Conservation (phyloP, 2,888 invertebrate species). For the Oxyteleia sp. region DNA sequence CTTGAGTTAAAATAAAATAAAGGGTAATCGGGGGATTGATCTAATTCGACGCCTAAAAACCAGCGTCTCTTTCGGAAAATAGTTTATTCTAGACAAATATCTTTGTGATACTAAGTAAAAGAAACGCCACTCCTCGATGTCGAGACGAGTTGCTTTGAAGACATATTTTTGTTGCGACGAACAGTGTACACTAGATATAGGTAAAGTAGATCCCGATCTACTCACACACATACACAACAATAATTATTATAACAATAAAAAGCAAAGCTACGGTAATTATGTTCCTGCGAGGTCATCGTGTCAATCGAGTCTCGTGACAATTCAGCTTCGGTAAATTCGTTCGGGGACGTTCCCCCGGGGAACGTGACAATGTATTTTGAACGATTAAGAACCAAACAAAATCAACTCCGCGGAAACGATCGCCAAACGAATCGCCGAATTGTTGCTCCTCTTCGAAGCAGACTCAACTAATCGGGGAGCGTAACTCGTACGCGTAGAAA, state of each 20-base stretch:
- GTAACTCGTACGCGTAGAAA: conserved; percentile 64
- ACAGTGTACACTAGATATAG: conserved; percentile 51
- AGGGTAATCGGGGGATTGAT: neutral
- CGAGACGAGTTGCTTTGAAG: conserved; percentile 76
- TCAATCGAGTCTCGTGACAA: conserved; percentile 58
- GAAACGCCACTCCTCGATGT: conserved; percentile 79
- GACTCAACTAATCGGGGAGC: conserved; percentile 67
- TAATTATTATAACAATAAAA: conserved; percentile 59
- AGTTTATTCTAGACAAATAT: conserved; percentile 80
- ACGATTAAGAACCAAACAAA: too few species aligned
- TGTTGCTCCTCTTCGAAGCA: conserved; percentile 64
- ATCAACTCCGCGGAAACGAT: too few species aligned
- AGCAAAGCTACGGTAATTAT: conserved; percentile 72
- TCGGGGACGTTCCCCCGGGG: too few species aligned
- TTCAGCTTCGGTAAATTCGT: conserved; percentile 28
- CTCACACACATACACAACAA: conserved; percentile 27
- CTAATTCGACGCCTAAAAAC: conserved; percentile 47
- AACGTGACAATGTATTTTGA: too few species aligned
- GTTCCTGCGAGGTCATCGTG: conserved; percentile 72
- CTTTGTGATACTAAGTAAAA: conserved; percentile 84
- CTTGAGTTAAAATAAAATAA: too few species aligned
- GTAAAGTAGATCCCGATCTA: conserved; percentile 34
- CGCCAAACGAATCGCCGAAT: conserved; percentile 23
- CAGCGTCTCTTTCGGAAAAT: conserved; percentile 56
- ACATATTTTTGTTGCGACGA: too few species aligned